phyloP scores from a whole-genome alignment of 1,140 invertebrate species.

The Melitaea cinxia region DNA sequence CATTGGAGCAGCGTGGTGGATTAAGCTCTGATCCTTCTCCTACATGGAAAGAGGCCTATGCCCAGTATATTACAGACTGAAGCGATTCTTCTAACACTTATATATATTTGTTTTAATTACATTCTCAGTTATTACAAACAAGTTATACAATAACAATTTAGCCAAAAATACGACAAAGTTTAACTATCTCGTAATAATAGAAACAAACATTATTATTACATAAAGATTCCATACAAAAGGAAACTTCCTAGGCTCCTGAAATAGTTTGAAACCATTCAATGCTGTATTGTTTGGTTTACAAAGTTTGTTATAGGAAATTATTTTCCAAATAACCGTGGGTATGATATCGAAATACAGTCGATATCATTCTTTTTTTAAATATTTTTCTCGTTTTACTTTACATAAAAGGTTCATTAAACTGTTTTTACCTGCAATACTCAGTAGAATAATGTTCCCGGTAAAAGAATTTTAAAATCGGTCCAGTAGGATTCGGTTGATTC shows the following conservation, averaged over 20 bases:
- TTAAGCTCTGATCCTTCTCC: too few species aligned
- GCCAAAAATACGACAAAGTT: background rate
- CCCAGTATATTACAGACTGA: too few species aligned
- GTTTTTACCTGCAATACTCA: too few species aligned
- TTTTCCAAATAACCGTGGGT: conserved; percentile 17
- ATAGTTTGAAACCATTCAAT: conserved; percentile 28
- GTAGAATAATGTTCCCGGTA: too few species aligned
- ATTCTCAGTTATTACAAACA: background rate
- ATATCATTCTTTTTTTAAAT: conserved; percentile 11
- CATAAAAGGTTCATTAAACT: too few species aligned
- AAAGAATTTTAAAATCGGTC: too few species aligned
- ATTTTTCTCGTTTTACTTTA: too few species aligned
- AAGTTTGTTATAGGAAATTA: conserved; percentile 32
- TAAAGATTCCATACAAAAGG: conserved; percentile 23
- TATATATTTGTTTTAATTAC: background rate
- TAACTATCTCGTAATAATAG: background rate
- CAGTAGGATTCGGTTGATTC: too few species aligned
- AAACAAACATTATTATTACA: background rate
- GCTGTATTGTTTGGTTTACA: conserved; percentile 30
- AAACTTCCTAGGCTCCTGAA: conserved; percentile 26
- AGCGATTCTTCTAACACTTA: too few species aligned
- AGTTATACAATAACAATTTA: background rate
- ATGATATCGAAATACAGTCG: conserved; percentile 15
- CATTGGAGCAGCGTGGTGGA: too few species aligned
- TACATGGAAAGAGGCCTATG: too few species aligned